A percentile compares a stretch with the other conserved stretches of the same genome.
Conservation (phyloP, 2,797 vertebrate genomes). For the Dendrocincla fuliginosa region DNA sequence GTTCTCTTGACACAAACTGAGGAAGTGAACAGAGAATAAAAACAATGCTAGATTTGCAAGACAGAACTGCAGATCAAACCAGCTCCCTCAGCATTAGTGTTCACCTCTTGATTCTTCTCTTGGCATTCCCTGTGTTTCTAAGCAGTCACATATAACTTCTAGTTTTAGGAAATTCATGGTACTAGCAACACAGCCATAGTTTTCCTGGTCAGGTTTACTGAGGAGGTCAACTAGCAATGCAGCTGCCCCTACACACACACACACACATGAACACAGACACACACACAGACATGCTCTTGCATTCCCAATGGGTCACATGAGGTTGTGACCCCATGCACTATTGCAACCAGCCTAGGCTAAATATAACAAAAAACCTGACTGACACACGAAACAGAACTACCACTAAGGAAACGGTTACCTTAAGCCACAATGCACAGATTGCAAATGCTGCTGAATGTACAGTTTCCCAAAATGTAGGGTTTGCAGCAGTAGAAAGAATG, state of each 20-base stretch:
- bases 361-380: rapidly evolving
- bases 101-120: not conserved
- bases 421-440: not conserved
- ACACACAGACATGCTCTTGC: not conserved
- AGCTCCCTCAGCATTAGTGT: rapidly evolving
- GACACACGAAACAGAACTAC: not conserved
- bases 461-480: not conserved
- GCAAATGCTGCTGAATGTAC: not conserved
- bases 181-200: not conserved
- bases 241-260: not conserved
- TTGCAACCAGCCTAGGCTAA: not conserved
- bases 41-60: not conserved
- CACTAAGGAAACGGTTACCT: not conserved
- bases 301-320: rapidly evolving
- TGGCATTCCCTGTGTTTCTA: not conserved
- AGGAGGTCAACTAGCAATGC: not conserved
- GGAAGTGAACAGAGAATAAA: not conserved
- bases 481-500: not conserved
- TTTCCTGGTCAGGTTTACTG: not conserved
- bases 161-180: not conserved
- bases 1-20: not conserved
- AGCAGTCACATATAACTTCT: not conserved
- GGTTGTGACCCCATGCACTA: not conserved
- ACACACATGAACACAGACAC: no score
- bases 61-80: not conserved